Base-by-base conservation (phyloP, 2,113 vertebrate genomes). In the Sylvilagus bachmani region DNA sequence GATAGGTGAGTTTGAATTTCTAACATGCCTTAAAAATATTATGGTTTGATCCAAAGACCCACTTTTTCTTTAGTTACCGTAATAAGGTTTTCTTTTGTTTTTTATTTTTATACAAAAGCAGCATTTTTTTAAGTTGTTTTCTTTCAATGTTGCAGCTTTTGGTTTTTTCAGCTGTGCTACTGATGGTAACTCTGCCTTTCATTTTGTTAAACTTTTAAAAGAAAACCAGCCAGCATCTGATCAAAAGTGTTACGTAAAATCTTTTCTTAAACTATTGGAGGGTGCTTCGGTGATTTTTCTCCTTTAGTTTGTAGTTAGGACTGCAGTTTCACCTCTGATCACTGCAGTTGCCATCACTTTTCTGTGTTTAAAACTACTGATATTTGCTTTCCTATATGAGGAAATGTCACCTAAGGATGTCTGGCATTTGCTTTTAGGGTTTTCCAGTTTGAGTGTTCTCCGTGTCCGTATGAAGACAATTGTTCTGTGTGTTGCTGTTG, bases 21-120 rank as follows among this genome's bases (percentile, higher is more conserved):
- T 97, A 95, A 98, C 98, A 98, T 98, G 98, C 98, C 98, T 98
- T 99, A 99, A 97, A 98, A 98, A 98, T 94, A 89, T 98, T 98
- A 98, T 98, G 58, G 98, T 98, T 98, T 99, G 97, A 98, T 98
- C 98, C 98, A 99, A 99, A 99, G 98, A 99, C 98, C 98, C 97
- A 73, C 91, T 91, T 96, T 98, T 98, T 97, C 96, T 98, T 98
- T 97, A 97, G 97, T 97, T 98, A 86, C 96, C 94, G 49, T 97
- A 83, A 91, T 97, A 96, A 98, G 95, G 66, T 95, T 97, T 97
- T 96, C 74, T 84, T 91, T 74, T 91, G 0, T 73, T 90, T 97
- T 73, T 90, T 97, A 93, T 70, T 97, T 98, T 98, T 97, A 96
- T 97, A 96, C 96, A 97, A 95, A 97, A 91, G 88, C 96, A 97